Evolutionary conservation across 2,888 invertebrate species (phyloP).

Genomic region (Brachypalpus laphriformis): DNA sequence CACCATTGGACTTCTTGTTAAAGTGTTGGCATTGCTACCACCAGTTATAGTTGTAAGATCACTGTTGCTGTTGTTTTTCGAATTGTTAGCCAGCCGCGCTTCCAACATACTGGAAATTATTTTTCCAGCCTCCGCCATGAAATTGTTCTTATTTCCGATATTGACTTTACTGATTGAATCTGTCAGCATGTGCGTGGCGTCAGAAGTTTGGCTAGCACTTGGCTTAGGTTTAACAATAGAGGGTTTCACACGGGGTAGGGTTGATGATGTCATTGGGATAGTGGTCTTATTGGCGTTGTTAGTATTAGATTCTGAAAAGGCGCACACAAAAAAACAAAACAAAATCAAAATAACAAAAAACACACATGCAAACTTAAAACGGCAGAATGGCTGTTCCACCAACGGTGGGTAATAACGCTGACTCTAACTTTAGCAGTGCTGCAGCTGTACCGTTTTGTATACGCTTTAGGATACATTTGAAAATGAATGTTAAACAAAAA

Average conservation of each 20-base stretch:
- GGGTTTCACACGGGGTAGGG: conserved; percentile 63
- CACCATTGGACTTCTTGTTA: conserved; percentile 80
- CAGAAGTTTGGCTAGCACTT: conserved; percentile 72
- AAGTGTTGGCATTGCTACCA: conserved; percentile 78
- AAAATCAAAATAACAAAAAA: conserved; percentile 35
- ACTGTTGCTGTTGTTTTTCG: conserved; percentile 67
- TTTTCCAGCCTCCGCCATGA: conserved; percentile 81
- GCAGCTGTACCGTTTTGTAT: too few species aligned
- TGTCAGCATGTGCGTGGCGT: conserved; percentile 80
- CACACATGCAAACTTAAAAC: conserved; percentile 53
- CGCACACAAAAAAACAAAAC: conserved; percentile 30
- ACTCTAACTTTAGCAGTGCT: too few species aligned
- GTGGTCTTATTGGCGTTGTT: conserved; percentile 34
- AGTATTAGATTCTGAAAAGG: conserved; percentile 57
- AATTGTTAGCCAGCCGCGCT: conserved; percentile 77
- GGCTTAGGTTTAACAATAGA: conserved; percentile 46
- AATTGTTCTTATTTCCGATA: conserved; percentile 79
- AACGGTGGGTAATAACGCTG: too few species aligned
- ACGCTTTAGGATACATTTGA: too few species aligned
- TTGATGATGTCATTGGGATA: conserved; percentile 40
- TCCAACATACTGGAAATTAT: conserved; percentile 82
- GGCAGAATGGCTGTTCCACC: too few species aligned
- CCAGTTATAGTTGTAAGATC: conserved; percentile 62
- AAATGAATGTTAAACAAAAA: too few species aligned
- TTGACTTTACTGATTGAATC: conserved; percentile 80